These are phyloP conservation scores for Lycia hirtaria DNA, from an alignment of 2,888 invertebrate species.

Conservation along the genomic window DNA sequence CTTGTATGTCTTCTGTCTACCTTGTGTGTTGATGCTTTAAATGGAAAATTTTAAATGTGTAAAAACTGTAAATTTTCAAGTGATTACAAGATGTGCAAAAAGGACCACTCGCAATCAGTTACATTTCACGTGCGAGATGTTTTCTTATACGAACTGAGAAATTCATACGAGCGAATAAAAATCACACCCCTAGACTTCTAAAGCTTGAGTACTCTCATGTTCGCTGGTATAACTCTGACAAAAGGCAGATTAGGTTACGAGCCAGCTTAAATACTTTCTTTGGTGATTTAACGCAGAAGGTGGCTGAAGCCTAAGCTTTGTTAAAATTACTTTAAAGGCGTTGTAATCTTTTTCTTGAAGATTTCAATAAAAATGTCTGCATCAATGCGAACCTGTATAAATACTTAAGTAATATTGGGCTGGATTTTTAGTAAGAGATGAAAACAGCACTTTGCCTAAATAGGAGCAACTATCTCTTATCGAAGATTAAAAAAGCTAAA, in stretches of 20 bases:
- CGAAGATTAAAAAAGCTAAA: neutral
- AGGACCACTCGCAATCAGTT: no score
- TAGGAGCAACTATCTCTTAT: neutral
- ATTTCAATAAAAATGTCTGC: neutral
- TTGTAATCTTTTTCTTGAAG: neutral
- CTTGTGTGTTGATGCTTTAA: no score
- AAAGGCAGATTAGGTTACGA: slow-evolving; percentile 18
- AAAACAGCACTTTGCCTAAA: neutral
- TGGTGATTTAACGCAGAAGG: slow-evolving; percentile 2
- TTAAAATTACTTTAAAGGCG: neutral
- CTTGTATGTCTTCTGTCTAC: no score
- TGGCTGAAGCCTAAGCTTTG: neutral
- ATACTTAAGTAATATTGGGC: neutral
- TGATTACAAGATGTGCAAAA: no score
- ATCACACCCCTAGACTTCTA: no score
- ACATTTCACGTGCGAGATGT: no score
- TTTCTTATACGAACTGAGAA: no score
- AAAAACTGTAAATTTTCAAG: no score
- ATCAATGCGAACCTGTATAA: neutral
- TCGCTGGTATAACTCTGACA: slow-evolving; percentile 12
- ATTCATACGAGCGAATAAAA: no score
- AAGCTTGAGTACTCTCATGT: slow-evolving; percentile 36
- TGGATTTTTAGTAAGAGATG: neutral
- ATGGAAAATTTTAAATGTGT: no score
- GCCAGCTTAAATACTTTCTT: slow-evolving; percentile 1